Evolutionary conservation across 2,113 vertebrate species (phyloP).

Genomic region (Podarcis raffonei): DNA sequence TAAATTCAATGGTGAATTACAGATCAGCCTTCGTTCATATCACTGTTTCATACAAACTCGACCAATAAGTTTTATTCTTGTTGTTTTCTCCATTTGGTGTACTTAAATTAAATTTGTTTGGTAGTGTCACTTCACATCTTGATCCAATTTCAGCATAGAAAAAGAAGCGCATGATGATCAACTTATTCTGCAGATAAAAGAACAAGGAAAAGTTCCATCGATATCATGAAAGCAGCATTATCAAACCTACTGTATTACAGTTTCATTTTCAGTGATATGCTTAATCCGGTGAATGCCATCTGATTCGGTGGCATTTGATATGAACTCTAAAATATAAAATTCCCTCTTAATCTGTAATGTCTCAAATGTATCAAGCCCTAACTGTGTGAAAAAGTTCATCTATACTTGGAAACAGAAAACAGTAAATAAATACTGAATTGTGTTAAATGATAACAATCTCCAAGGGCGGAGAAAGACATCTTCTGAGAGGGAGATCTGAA

Average conservation of each 20-base stretch:
- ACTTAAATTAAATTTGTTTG: neutral
- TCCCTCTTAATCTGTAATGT: neutral
- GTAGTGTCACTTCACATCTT: neutral
- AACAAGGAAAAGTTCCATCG: slow-evolving; percentile 2
- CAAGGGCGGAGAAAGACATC: neutral
- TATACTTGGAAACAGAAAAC: neutral
- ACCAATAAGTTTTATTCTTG: slow-evolving; percentile 8
- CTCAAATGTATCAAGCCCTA: neutral
- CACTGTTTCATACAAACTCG: slow-evolving; percentile 27
- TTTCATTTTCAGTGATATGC: neutral
- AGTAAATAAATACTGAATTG: neutral
- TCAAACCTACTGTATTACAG: neutral
- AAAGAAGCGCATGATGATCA: neutral
- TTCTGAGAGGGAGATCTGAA: too few species aligned
- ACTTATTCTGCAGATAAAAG: slow-evolving; percentile 41
- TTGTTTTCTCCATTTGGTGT: neutral
- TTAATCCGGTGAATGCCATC: too few species aligned
- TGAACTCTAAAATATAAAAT: slow-evolving; percentile 10
- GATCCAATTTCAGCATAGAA: neutral
- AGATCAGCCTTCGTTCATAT: neutral
- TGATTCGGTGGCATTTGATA: neutral
- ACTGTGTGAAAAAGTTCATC: neutral
- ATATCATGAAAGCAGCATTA: neutral
- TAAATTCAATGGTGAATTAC: neutral
- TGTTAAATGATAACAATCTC: neutral